Evolutionary conservation across 2,797 vertebrate genomes (phyloP), one percentile per base, ranked within the genome.

Genomic region (Diglossa cyanea): DNA sequence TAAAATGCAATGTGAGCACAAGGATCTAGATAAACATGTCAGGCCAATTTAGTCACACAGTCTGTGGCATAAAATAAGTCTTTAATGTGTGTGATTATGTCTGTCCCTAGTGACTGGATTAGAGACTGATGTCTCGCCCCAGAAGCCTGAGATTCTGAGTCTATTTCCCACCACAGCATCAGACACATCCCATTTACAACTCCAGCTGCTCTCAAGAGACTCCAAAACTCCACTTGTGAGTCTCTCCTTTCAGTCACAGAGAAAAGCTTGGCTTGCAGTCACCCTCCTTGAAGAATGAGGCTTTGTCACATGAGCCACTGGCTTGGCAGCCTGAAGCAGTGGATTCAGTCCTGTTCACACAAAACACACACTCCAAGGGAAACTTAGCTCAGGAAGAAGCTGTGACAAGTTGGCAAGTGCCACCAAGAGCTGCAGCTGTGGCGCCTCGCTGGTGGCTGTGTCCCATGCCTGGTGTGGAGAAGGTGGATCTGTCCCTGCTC

Each of bases 21-120:
- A 47, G 73, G 65, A 24, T 21, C 42, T 11, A 4, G 10, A 73
- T 47, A 86, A 71, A 65, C 54, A 7, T 2, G 60, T 62, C 87
- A 88, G 80, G 23, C 57, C 65, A 19, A 85, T 68, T 79, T 72
- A 94, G 53, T 88, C 65, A 71, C 24, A 75, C 45, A 58, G 53
- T 58, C 63, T 39, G 48, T 35, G 65, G n/a, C 65, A 67, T 24
- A 81, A 83, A 87, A 26, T 17, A 25, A 83, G 33, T 16, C 80
- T 85, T 63, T 47, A 76, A 54, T 40, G 61, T 21, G 35, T 15
- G 44, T 33, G 81, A 61, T 71, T 67, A 60, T 33, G 67, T 44
- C 75, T 85, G 74, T 73, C 60, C 63, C 63, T 50, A 24, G 48
- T 21, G 82, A 76, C 51, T 51, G 60, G 51, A 70, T 90, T 79